phyloP scores from a whole-genome alignment of 92 coral and sea anemone genomes.

The Epizoanthus ramosus region DNA sequence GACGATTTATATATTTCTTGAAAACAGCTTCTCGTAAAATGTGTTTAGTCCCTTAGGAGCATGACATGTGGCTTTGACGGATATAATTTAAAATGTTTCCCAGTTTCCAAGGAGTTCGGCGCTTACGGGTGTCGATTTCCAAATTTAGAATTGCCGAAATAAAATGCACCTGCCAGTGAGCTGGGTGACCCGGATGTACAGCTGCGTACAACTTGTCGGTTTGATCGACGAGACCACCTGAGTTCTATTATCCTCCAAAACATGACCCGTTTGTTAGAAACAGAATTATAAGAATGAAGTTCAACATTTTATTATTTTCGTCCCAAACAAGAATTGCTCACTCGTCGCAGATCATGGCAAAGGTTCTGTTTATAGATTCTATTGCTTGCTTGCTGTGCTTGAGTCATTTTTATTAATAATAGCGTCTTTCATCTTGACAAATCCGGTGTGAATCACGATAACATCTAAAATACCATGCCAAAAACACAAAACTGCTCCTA shows the following conservation, averaged over 20 bases:
- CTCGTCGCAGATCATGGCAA: not conserved
- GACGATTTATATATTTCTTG: not conserved
- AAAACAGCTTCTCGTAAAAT: not conserved
- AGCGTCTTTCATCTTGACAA: conserved; percentile 36
- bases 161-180: conserved; percentile 59
- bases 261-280: conserved; percentile 38
- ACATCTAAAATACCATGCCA: conserved; percentile 40
- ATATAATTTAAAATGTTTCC: conserved; percentile 30
- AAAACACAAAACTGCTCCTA: conserved; percentile 37
- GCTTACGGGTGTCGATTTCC: conserved; percentile 39
- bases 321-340: not conserved
- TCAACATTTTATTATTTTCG: not conserved
- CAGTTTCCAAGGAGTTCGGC: conserved; percentile 26
- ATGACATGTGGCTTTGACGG: conserved; percentile 25
- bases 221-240: conserved; percentile 55
- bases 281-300: not conserved
- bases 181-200: conserved; percentile 68
- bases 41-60: conserved; percentile 6
- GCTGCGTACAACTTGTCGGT: conserved; percentile 58
- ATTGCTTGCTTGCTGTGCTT: not conserved
- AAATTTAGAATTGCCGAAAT: conserved; percentile 36
- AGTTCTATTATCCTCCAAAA: conserved; percentile 30
- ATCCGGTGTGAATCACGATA: conserved; percentile 41
- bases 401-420: conserved; percentile 20
- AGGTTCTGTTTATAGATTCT: not conserved